Conservation (phyloP, 2,113 vertebrate genomes). For the Paramormyrops kingsleyae region DNA sequence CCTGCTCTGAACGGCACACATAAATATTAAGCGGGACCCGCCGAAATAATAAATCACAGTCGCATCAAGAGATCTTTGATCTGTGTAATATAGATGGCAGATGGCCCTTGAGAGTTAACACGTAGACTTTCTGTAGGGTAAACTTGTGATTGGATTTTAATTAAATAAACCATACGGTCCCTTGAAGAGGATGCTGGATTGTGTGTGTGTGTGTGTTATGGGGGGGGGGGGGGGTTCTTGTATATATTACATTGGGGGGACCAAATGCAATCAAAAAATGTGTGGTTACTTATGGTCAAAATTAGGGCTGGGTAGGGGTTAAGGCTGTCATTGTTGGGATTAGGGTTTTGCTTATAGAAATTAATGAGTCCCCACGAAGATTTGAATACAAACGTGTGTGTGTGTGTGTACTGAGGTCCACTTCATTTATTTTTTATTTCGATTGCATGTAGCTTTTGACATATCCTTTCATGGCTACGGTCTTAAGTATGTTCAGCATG, state of each 20-base stretch:
- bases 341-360: not conserved
- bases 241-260: not conserved
- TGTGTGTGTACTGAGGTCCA: not conserved
- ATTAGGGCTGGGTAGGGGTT: too few relatives aligned
- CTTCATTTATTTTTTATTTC: not conserved
- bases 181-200: not conserved
- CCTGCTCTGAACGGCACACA: conserved; percentile 33
- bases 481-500: not conserved
- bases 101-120: conserved; percentile 36
- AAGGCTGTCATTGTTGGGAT: not conserved
- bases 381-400: not conserved
- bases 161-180: conserved; percentile 31
- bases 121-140: conserved; percentile 37
- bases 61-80: conserved; percentile 37
- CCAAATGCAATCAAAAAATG: not conserved
- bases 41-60: conserved; percentile 43
- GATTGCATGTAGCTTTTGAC: not conserved
- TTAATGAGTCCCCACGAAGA: not conserved
- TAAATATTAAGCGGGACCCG: conserved; percentile 41
- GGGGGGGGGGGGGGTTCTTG: too few relatives aligned
- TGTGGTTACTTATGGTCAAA: too few relatives aligned
- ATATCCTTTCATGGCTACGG: not conserved
- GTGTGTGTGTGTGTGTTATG: too few relatives aligned
- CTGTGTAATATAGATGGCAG: conserved; percentile 45
- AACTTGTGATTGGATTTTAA: conserved; percentile 42